Conservation (phyloP, 2,797 vertebrate genomes). For the Oreonectes daqikongensis region DNA sequence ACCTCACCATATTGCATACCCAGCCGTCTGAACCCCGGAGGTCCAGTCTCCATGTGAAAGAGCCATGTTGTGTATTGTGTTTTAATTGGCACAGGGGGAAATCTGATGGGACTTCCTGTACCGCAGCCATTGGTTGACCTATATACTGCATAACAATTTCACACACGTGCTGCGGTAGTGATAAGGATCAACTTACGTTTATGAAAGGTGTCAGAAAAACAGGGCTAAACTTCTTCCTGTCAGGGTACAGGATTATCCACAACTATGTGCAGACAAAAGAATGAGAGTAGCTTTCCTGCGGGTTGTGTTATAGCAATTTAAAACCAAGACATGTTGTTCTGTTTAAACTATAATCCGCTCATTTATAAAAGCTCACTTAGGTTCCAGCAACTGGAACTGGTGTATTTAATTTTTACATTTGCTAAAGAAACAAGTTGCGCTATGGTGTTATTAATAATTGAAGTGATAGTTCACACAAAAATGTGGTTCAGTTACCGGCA, state of each 20-base stretch:
- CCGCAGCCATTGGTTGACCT: constrained; percentile 40
- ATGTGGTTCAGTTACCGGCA: too few relatives aligned
- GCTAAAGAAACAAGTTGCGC: neutral
- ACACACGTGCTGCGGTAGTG: constrained; percentile 15
- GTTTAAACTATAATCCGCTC: neutral
- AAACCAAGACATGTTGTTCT: constrained; percentile 29
- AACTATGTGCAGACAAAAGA: constrained; percentile 46
- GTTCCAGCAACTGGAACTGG: neutral
- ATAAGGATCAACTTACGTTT: constrained; percentile 59
- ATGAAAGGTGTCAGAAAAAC: constrained; percentile 60
- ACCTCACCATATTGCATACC: constrained; percentile 5
- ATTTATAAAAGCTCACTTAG: neutral
- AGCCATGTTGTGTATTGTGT: constrained; percentile 68
- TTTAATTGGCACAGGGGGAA: constrained; percentile 70
- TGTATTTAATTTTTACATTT: too few relatives aligned
- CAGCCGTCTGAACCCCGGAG: constrained; percentile 37
- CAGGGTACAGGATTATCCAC: constrained; percentile 35
- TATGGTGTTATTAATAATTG: neutral
- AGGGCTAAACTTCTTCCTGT: constrained; percentile 57
- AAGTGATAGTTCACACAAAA: too few relatives aligned
- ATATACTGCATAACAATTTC: constrained; percentile 35
- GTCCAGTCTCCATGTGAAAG: constrained; percentile 17
- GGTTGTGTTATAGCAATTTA: constrained; percentile 20
- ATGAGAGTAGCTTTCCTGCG: constrained; percentile 38
- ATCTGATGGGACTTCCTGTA: constrained; percentile 21